Evolutionary conservation across 2,797 vertebrate species (phyloP).

Genomic region (Delichon dasypus): DNA sequence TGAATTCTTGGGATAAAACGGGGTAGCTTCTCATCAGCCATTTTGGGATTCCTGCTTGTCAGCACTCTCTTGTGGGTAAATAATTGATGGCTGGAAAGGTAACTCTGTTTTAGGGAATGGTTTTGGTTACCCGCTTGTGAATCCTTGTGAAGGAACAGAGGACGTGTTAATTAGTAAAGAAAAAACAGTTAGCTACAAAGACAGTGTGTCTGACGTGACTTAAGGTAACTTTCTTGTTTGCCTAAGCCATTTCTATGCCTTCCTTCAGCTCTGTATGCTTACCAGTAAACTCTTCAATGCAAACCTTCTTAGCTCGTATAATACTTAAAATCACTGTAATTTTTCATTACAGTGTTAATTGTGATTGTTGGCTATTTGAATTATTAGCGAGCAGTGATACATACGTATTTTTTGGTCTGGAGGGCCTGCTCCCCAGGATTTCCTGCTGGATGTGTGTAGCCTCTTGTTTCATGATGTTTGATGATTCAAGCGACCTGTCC

Average conservation of each 20-base stretch:
- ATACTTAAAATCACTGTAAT: background rate
- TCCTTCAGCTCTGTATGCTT: background rate
- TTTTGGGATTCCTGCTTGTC: background rate
- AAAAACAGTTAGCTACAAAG: background rate
- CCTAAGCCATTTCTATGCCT: background rate
- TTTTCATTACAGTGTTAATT: background rate
- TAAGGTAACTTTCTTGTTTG: background rate
- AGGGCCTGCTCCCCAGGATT: background rate
- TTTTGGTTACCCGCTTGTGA: background rate
- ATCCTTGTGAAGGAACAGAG: background rate
- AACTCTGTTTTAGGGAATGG: background rate
- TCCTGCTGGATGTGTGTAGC: background rate
- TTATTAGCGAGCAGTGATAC: background rate
- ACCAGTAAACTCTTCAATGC: background rate
- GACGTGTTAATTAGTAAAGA: background rate
- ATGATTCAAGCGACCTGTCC: background rate
- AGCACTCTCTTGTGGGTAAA: background rate
- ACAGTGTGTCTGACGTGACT: background rate
- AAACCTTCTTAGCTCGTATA: background rate
- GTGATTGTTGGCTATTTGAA: background rate
- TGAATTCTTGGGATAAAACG: background rate
- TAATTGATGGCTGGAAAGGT: background rate
- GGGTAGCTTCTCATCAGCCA: background rate
- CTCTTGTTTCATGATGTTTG: background rate
- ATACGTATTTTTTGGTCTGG: background rate